Evolutionary conservation across 1,140 invertebrate species (phyloP).

Genomic region (Ptiloglossa arizonensis): DNA sequence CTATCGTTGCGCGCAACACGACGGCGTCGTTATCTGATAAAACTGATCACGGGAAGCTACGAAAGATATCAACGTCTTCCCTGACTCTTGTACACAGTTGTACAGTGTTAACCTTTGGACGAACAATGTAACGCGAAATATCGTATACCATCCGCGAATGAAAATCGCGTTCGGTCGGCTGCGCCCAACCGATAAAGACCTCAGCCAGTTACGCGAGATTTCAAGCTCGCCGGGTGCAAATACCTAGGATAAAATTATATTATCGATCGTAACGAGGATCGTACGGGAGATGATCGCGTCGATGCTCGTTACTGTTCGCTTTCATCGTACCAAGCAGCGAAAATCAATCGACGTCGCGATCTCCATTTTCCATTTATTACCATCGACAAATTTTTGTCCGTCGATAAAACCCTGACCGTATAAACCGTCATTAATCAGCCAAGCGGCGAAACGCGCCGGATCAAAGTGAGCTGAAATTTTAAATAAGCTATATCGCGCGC

Average conservation of each 20-base stretch:
- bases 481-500: slow-evolving; percentile 10
- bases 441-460: background rate
- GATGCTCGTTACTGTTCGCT: slow-evolving; percentile 29
- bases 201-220: slow-evolving; percentile 14
- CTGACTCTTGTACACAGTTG: too few species aligned
- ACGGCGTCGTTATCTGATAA: background rate
- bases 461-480: slow-evolving; percentile 23
- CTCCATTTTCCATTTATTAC: slow-evolving; percentile 22
- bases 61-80: background rate
- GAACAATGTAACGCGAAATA: background rate
- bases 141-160: background rate
- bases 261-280: slow-evolving; percentile 49
- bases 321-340: slow-evolving; percentile 19
- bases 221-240: slow-evolving; percentile 27
- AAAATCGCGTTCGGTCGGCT: background rate
- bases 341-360: slow-evolving; percentile 39
- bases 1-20: background rate
- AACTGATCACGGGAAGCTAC: background rate
- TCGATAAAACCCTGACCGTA: background rate
- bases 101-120: too few species aligned
- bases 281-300: slow-evolving; percentile 4
- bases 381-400: slow-evolving; percentile 17
- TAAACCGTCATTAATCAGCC: slow-evolving; percentile 27
- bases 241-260: slow-evolving; percentile 28
- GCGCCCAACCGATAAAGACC: background rate